Base-by-base conservation (phyloP, 2,113 vertebrate genomes). In the Pithys albifrons region DNA sequence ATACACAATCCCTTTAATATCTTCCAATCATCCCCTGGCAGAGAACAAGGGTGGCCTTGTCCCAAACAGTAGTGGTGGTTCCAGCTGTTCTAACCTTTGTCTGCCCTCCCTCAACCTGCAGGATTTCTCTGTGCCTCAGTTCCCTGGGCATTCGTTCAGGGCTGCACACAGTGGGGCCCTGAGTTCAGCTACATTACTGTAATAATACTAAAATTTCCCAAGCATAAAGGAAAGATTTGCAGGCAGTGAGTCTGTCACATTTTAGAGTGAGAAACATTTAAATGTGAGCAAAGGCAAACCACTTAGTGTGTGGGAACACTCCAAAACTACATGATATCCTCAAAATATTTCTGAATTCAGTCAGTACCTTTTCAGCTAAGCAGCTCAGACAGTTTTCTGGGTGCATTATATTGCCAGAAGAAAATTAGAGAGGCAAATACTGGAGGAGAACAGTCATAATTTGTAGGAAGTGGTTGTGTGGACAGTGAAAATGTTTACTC, bases 211-310 rank as follows among this genome's bases (percentile, higher is more conserved):
- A 67, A 54, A 90, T 76, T 93, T 73, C 61, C 74, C 82, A 54
- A 57, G 84, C 73, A 69, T n/a, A 87, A 85, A 94, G 52, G 57
- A 59, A 82, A 79, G 74, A 75, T 95, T 61, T 94, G 65, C 87
- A 85, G 73, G 70, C 69, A 87, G 37, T 65, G 48, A 89, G 59
- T 62, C 57, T 86, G 71, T 70, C 88, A 64, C 27, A 22, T 74
- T 84, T 81, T 31, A 43, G 41, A 87, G 65, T 29, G 49, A 85
- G 77, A 87, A 95, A 57, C 25, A 29, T 66, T 79, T 75, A 77
- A 52, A 70, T 57, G 49, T 54, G 58, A 84, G 67, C 31, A 49
- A 49, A 85, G 43, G 54, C 67, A 85, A 81, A 82, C 64, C 31
- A 29, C 31, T 92, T 25, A 2, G 24, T 64, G 52, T 43, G 64